Conservation (phyloP, 1,140 invertebrate genomes). For the Samia ricini region DNA sequence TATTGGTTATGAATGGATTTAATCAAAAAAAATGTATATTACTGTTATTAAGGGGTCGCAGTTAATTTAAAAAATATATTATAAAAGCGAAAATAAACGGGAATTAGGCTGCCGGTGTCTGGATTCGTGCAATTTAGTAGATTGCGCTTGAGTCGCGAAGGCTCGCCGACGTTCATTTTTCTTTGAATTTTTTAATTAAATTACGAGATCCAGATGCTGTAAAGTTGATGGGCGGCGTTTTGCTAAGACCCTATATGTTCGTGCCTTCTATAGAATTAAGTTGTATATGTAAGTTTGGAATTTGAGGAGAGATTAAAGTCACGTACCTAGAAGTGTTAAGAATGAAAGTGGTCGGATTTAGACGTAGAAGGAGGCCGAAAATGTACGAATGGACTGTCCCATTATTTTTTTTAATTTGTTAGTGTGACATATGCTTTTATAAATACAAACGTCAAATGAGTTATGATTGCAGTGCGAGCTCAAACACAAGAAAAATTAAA, state of each 20-base stretch:
- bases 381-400: no score
- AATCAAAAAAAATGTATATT: conserved; percentile 68
- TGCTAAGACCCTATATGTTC: conserved; percentile 24
- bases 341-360: no score
- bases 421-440: no score
- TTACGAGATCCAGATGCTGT: conserved; percentile 67
- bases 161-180: conserved; percentile 57
- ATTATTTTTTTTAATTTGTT: no score
- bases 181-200: conserved; percentile 77
- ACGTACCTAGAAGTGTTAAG: no score
- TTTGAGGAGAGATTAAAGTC: no score
- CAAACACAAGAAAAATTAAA: no score
- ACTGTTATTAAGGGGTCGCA: conserved; percentile 55
- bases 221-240: conserved; percentile 37
- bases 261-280: conserved; percentile 17
- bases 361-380: no score
- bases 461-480: no score
- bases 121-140: conserved; percentile 62
- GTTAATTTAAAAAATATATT: conserved; percentile 68
- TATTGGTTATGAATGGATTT: conserved; percentile 70
- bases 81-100: conserved; percentile 28
- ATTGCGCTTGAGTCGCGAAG: conserved; percentile 46
- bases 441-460: no score
- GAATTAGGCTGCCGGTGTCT: conserved; percentile 64
- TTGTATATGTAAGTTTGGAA: background rate